A percentile compares a stretch with the other conserved stretches of the same genome.
These are phyloP conservation scores for Zophobas morio DNA, from an alignment of 1,140 invertebrate genomes.

Conservation along the genomic window DNA sequence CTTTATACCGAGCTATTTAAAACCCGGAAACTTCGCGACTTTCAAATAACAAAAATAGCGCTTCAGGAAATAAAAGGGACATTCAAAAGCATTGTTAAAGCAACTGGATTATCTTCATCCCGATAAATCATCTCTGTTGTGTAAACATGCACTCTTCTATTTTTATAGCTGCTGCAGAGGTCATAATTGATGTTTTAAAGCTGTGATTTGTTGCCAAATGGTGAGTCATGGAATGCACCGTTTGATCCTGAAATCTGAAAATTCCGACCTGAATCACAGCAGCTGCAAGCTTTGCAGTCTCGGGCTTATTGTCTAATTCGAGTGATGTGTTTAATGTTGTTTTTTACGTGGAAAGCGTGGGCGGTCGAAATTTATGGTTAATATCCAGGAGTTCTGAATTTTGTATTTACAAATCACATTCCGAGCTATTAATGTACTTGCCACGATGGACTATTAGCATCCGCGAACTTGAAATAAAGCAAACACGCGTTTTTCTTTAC, in stretches of 20 bases:
- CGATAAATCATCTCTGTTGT: not conserved
- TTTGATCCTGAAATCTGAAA: constrained; percentile 33
- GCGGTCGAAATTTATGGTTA: constrained; percentile 7
- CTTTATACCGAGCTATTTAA: constrained; percentile 13
- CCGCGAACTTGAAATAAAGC: not conserved
- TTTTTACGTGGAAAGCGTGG: not conserved
- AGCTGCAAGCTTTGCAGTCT: not conserved
- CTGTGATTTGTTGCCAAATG: constrained; percentile 21
- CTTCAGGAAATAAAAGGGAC: not conserved
- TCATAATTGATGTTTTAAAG: constrained; percentile 26
- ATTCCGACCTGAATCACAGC: constrained; percentile 7
- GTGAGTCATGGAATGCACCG: constrained; percentile 29
- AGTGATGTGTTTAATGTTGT: constrained; percentile 1
- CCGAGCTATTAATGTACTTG: constrained; percentile 5
- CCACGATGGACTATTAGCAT: not conserved
- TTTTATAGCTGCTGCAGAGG: constrained; percentile 18
- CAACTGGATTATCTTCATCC: constrained; percentile 19
- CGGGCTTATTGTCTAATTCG: not conserved
- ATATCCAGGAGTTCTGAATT: not conserved
- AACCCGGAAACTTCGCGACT: constrained; percentile 16
- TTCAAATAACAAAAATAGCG: constrained; percentile 1
- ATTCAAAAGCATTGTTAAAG: constrained; percentile 13
- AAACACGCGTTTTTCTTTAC: too few relatives aligned
- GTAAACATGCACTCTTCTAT: constrained; percentile 19
- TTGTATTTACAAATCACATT: constrained; percentile 12